Conservation (phyloP, 1,140 invertebrate genomes). For the Steinernema feltiae region DNA sequence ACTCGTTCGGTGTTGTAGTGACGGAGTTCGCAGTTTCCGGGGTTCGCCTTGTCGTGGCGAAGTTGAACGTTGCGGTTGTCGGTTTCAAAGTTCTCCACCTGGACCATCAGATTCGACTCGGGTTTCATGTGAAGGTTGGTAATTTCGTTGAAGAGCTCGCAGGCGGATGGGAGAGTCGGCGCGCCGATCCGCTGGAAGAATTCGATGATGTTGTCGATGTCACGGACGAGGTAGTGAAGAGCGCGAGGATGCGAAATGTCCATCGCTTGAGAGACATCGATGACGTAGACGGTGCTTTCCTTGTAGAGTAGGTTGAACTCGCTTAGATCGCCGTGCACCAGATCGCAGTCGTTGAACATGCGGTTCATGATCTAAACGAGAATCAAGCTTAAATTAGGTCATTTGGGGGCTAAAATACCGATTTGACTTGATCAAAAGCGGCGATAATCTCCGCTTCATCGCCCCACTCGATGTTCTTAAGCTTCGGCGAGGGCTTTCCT, state of each 20-base stretch:
- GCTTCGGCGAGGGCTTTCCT: constrained; percentile 69
- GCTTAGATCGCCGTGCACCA: constrained; percentile 84
- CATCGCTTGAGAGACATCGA: constrained; percentile 83
- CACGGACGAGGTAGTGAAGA: constrained; percentile 68
- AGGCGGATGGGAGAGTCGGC: constrained; percentile 40
- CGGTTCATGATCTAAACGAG: constrained; percentile 67
- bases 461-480: constrained; percentile 69
- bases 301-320: constrained; percentile 82
- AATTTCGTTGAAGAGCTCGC: constrained; percentile 45
- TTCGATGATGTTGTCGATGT: constrained; percentile 48
- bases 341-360: constrained; percentile 70
- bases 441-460: constrained; percentile 58
- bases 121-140: constrained; percentile 45
- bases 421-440: constrained; percentile 62
- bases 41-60: constrained; percentile 37
- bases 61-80: constrained; percentile 44
- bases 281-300: constrained; percentile 74
- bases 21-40: constrained; percentile 47
- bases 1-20: constrained; percentile 29
- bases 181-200: constrained; percentile 47
- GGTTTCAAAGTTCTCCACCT: constrained; percentile 51
- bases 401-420: no score
- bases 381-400: constrained; percentile 28
- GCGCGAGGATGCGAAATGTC: constrained; percentile 74
- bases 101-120: constrained; percentile 42